Conservation (phyloP, 2,888 invertebrate species). For the Lottia gigantea region DNA sequence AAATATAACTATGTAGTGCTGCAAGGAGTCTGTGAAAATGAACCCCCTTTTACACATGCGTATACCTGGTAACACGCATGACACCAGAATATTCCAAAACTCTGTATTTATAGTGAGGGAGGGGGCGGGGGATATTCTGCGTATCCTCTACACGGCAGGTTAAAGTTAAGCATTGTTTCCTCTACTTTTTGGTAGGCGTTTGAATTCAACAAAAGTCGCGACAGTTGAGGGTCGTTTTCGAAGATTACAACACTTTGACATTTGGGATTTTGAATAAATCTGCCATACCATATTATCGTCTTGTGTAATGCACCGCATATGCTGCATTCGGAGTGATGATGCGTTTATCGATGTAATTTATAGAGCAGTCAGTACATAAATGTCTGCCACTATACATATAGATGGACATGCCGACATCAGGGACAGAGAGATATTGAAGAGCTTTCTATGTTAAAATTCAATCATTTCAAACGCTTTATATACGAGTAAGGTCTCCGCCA, state of each 20-base stretch:
- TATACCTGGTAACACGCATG: slow-evolving; percentile 20
- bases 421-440: too few species aligned
- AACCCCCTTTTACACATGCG: slow-evolving; percentile 16
- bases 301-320: background rate
- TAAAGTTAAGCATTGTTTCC: slow-evolving; percentile 12
- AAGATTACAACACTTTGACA: background rate
- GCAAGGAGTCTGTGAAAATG: slow-evolving; percentile 22
- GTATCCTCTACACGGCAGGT: slow-evolving; percentile 23
- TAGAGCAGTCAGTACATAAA: too few species aligned
- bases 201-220: slow-evolving; percentile 23
- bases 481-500: too few species aligned
- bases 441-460: too few species aligned
- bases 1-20: slow-evolving; percentile 21
- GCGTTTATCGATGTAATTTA: background rate
- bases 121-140: slow-evolving; percentile 26
- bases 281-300: background rate
- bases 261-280: background rate
- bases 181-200: slow-evolving; percentile 21
- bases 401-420: too few species aligned
- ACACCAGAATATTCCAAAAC: too few species aligned
- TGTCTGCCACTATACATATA: too few species aligned
- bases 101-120: too few species aligned
- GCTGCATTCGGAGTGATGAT: background rate
- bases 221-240: slow-evolving; percentile 22
- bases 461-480: too few species aligned